Evolutionary conservation across 2,797 vertebrate genomes (phyloP), one percentile per base, ranked within the genome.

Genomic region (Gambelia wislizenii): DNA sequence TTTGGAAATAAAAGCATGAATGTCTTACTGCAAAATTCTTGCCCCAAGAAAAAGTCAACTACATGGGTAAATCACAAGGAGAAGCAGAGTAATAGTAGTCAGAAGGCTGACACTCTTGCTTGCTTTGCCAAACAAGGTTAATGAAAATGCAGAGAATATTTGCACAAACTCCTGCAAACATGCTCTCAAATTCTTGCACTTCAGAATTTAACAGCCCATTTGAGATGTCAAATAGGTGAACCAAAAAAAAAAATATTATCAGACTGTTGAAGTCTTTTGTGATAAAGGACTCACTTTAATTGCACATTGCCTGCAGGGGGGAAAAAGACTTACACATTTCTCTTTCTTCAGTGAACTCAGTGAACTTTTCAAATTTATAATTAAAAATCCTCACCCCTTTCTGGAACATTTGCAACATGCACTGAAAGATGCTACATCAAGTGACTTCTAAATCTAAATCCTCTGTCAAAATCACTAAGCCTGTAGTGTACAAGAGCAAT

Each of bases 341-440:
- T 56, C 39, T 85, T 69, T 85, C 64, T 44, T 14, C n/a, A 79
- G 30, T 47, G 75, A 72, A 85, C 87, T 14, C n/a, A 79, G 30
- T 47, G 75, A 72, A 85, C 87, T 70, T 79, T 79, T 89, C 52
- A 78, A 69, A 59, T 78, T 84, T 84, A 54, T 85, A 89, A 89
- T 79, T 84, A 70, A 89, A 69, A 54, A 13, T 39, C 81, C 22
- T 6, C 44, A 49, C 5, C 4, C 20, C 82, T 70, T 72, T 47
- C 67, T 36, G 70, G 30, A 80, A 72, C 61, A 70, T 44, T 56
- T 79, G 87, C 82, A 78, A 75, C 4, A 49, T 2, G 49, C 6
- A 16, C 30, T 69, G 36, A 36, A 49, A 56, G 18, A n/a, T 18
- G 47, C 30, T 54, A 42, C 30, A 49, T 12, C 16, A 22, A 39